These are phyloP conservation scores for Melanotaenia maccullochi DNA, from an alignment of 2,797 vertebrate genomes.

Conservation along the genomic window DNA sequence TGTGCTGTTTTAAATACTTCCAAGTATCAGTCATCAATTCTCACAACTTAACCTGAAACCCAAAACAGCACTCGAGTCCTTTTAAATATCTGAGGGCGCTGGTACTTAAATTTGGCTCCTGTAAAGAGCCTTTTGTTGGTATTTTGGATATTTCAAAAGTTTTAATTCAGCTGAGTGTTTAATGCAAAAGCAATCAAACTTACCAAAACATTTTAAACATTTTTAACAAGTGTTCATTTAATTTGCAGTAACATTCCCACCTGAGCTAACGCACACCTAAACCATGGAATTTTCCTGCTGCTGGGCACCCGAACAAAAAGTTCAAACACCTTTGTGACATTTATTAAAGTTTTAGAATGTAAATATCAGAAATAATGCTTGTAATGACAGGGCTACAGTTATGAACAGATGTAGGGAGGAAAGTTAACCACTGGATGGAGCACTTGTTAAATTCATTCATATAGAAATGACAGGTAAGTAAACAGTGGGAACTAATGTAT, in stretches of 20 bases:
- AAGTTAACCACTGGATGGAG: constrained; percentile 51
- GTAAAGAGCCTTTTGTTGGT: background rate
- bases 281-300: background rate
- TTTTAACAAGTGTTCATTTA: background rate
- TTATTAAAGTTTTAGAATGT: background rate
- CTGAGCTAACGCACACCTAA: background rate
- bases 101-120: background rate
- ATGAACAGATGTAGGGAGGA: constrained; percentile 12
- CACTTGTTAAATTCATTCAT: constrained; percentile 19
- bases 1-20: background rate
- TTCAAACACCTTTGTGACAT: background rate
- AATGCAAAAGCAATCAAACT: background rate
- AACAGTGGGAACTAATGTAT: too few species aligned
- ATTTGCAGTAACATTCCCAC: too few species aligned
- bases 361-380: background rate
- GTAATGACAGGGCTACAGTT: background rate
- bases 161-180: background rate
- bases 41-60: too few species aligned
- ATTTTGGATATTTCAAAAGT: background rate
- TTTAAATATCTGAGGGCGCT: background rate
- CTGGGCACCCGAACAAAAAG: background rate
- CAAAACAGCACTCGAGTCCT: background rate
- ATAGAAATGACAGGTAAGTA: background rate
- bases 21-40: background rate
- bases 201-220: background rate